Conservation (phyloP, 2,888 invertebrate genomes). For the Octonoba sinensis region DNA sequence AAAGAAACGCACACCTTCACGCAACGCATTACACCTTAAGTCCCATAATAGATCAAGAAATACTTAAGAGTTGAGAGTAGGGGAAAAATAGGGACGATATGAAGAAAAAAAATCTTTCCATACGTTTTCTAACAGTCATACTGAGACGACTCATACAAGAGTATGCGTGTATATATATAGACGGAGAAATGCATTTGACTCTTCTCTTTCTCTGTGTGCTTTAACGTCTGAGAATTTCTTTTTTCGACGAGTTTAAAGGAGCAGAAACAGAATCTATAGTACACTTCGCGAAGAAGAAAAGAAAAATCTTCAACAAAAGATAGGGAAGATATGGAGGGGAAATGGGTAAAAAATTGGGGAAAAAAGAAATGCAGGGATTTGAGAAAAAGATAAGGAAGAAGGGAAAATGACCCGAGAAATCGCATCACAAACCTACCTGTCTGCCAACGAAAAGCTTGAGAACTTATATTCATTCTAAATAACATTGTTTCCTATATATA, state of each 20-base stretch:
- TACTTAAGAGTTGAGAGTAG: conserved; percentile 13
- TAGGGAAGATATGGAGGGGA: conserved; percentile 54
- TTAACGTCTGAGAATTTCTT: conserved; percentile 32
- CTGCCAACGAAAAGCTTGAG: conserved; percentile 9
- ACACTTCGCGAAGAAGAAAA: neutral
- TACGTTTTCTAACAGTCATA: neutral
- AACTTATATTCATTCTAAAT: too few relatives aligned
- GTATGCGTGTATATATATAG: conserved; percentile 32
- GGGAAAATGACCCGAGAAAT: conserved; percentile 62
- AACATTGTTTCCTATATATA: too few relatives aligned
- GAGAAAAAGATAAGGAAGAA: conserved; percentile 42
- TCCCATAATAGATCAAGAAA: conserved; percentile 35
- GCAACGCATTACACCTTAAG: conserved; percentile 36
- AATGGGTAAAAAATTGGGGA: conserved; percentile 45
- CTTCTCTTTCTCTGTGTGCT: conserved; percentile 24
- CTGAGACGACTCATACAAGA: conserved; percentile 37
- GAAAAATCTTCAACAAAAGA: conserved; percentile 40
- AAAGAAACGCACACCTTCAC: conserved; percentile 17
- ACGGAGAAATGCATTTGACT: conserved; percentile 34
- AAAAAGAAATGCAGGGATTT: conserved; percentile 45
- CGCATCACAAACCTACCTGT: conserved; percentile 56
- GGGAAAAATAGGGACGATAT: neutral
- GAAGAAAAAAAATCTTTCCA: conserved; percentile 9
- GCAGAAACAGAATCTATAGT: conserved; percentile 47
- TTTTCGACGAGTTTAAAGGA: conserved; percentile 36